phyloP scores from a whole-genome alignment of 2,888 invertebrate species.

The Hylaea fasciaria region DNA sequence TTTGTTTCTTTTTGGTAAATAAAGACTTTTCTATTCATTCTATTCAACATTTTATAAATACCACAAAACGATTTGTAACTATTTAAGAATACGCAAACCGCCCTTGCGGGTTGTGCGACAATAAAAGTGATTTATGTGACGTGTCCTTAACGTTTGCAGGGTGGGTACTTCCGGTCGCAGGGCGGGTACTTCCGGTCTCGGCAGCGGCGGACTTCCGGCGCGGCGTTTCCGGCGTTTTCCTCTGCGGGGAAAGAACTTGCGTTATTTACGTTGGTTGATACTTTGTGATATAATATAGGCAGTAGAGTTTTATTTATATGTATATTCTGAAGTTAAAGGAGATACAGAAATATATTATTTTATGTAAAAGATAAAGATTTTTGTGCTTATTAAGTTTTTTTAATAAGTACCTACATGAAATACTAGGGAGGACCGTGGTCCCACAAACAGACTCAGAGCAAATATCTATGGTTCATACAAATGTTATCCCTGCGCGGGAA shows the following conservation, averaged over 20 bases:
- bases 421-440: too few relatives aligned
- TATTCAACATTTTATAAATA: too few relatives aligned
- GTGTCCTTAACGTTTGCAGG: conserved; percentile 63
- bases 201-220: conserved; percentile 58
- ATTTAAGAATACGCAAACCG: conserved; percentile 32
- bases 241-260: conserved; percentile 48
- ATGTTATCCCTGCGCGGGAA: too few relatives aligned
- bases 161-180: conserved; percentile 64
- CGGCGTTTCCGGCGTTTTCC: conserved; percentile 68
- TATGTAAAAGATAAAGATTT: background rate
- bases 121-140: conserved; percentile 69
- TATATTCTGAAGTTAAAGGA: too few relatives aligned
- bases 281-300: conserved; percentile 27
- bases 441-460: too few relatives aligned
- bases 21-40: too few relatives aligned
- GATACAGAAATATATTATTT: conserved; percentile 14
- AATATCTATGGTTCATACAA: too few relatives aligned
- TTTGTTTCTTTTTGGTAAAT: too few relatives aligned
- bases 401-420: too few relatives aligned
- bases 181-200: conserved; percentile 60
- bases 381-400: too few relatives aligned
- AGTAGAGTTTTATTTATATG: conserved; percentile 5
- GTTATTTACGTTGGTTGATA: conserved; percentile 40
- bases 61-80: conserved; percentile 13
- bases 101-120: conserved; percentile 46